Percentiles rank a stretch among this genome's conserved stretches.
Conservation (phyloP, 2,888 invertebrate species). For the Dryocosmus kuriphilus region DNA sequence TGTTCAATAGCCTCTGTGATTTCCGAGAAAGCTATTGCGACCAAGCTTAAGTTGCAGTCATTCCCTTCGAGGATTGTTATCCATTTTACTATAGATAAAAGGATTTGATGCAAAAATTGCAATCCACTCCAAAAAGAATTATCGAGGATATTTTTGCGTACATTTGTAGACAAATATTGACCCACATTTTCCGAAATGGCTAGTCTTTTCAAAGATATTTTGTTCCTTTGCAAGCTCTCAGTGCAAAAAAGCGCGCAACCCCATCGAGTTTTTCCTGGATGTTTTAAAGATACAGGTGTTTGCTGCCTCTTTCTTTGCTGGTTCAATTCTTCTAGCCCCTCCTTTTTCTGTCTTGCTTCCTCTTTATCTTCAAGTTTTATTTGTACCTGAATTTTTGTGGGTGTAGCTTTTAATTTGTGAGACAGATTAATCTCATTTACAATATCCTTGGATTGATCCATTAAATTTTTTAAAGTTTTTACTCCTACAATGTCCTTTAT, state of each 20-base stretch:
- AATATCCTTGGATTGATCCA: constrained; percentile 28
- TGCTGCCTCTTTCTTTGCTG: not conserved
- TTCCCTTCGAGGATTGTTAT: not conserved
- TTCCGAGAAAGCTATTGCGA: not conserved
- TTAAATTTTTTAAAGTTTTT: no score
- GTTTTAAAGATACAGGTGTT: constrained; percentile 38
- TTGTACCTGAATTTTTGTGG: constrained; percentile 48
- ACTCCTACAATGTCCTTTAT: no score
- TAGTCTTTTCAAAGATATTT: constrained; percentile 45
- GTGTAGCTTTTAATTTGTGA: constrained; percentile 43
- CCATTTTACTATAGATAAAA: not conserved
- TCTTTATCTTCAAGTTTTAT: not conserved
- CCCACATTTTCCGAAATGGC: constrained; percentile 40
- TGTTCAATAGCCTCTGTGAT: not conserved
- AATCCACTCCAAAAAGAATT: constrained; percentile 40
- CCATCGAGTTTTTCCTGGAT: constrained; percentile 49
- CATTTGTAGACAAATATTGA: not conserved
- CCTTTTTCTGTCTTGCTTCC: not conserved
- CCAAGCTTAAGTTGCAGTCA: not conserved
- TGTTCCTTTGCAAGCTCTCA: constrained; percentile 45
- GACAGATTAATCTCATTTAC: constrained; percentile 48
- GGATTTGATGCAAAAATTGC: not conserved
- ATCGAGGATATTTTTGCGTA: constrained; percentile 24
- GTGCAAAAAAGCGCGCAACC: constrained; percentile 46
- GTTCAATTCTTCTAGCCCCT: not conserved